These are phyloP conservation scores for Leptopterna dolabrata DNA, from an alignment of 2,888 invertebrate genomes.

Conservation along the genomic window DNA sequence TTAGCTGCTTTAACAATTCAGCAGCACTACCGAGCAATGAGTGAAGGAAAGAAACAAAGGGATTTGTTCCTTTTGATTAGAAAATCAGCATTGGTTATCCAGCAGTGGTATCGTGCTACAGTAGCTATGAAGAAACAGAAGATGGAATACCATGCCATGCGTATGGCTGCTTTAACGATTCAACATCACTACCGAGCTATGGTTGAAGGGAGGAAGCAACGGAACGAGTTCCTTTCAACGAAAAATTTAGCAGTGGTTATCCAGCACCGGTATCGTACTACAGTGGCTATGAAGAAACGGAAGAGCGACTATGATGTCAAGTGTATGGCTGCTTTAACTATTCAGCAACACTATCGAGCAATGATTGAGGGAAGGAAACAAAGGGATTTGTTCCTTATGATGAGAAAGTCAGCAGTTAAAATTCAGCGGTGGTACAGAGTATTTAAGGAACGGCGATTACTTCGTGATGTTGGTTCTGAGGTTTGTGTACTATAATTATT, in stretches of 20 bases:
- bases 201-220: background rate
- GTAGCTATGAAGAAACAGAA: background rate
- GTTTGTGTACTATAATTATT: too few relatives aligned
- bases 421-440: slow-evolving; percentile 19
- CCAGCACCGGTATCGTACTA: slow-evolving; percentile 65
- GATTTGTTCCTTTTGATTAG: background rate
- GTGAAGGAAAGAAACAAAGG: background rate
- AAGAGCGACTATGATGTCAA: slow-evolving; percentile 52
- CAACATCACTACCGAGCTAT: slow-evolving; percentile 20
- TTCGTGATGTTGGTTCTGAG: too few relatives aligned
- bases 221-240: background rate
- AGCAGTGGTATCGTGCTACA: background rate
- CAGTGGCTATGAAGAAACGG: slow-evolving; percentile 63
- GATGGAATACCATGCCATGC: background rate
- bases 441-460: background rate
- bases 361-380: background rate
- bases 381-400: background rate
- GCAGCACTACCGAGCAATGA: slow-evolving; percentile 17
- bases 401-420: background rate
- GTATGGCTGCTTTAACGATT: slow-evolving; percentile 20
- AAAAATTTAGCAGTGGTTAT: background rate
- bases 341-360: slow-evolving; percentile 32
- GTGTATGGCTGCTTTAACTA: slow-evolving; percentile 15
- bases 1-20: slow-evolving; percentile 25
- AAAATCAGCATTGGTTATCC: background rate